phyloP scores from a whole-genome alignment of 2,888 invertebrate genomes.

The Sarcophaga subvicina region DNA sequence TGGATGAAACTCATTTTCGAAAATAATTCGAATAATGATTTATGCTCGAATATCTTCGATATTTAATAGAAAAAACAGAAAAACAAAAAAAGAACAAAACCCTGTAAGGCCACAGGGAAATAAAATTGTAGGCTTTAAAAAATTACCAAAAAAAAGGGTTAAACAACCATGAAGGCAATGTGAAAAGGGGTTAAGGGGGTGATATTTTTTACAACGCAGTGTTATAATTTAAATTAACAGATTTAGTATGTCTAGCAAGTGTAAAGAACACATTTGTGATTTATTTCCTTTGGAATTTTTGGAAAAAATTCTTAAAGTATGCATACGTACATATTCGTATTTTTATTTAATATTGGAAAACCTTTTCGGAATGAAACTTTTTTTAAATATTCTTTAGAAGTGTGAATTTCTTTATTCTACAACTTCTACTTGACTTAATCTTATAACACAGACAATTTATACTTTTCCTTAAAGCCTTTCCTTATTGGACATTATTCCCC shows the following conservation, averaged over 20 bases:
- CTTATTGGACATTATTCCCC: slow-evolving; percentile 55
- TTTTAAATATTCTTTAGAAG: background rate
- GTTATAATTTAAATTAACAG: slow-evolving; percentile 67
- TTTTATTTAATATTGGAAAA: background rate
- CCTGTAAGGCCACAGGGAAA: background rate
- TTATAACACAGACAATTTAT: slow-evolving; percentile 53
- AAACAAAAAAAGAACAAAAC: slow-evolving; percentile 12
- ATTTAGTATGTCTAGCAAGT: slow-evolving; percentile 57
- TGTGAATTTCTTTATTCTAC: slow-evolving; percentile 22
- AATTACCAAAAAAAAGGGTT: slow-evolving; percentile 48
- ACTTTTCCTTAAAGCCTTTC: slow-evolving; percentile 19
- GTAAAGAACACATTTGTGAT: slow-evolving; percentile 58
- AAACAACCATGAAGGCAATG: background rate
- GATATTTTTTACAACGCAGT: slow-evolving; percentile 7
- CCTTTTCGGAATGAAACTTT: background rate
- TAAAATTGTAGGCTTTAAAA: background rate
- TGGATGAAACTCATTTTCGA: slow-evolving; percentile 54
- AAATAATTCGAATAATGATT: slow-evolving; percentile 58
- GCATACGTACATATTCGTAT: background rate
- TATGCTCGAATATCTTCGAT: slow-evolving; percentile 53
- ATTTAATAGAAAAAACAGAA: slow-evolving; percentile 50
- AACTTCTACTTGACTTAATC: slow-evolving; percentile 50
- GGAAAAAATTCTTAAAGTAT: background rate
- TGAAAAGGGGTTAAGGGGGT: slow-evolving; percentile 27
- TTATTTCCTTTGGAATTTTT: slow-evolving; percentile 33